phyloP scores from a whole-genome alignment of 1,140 invertebrate species.

The Aethina tumida region DNA sequence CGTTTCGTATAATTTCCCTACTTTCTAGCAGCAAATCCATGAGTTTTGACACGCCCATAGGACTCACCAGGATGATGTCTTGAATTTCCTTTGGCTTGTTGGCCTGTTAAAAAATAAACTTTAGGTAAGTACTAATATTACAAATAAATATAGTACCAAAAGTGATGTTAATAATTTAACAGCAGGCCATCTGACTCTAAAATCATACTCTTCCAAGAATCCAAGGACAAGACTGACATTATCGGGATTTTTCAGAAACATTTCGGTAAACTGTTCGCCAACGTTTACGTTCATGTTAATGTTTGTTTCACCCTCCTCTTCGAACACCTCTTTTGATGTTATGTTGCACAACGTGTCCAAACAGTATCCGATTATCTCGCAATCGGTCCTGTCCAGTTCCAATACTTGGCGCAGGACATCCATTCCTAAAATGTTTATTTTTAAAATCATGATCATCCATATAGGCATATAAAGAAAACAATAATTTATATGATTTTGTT shows the following conservation, averaged over 20 bases:
- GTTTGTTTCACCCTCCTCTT: slow-evolving; percentile 59
- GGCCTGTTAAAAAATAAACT: no score
- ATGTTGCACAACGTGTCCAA: slow-evolving; percentile 89
- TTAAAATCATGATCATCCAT: no score
- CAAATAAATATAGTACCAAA: no score
- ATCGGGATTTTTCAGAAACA: slow-evolving; percentile 88
- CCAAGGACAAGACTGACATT: slow-evolving; percentile 78
- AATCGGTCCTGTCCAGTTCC: slow-evolving; percentile 74
- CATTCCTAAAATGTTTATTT: no score
- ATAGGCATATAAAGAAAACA: no score
- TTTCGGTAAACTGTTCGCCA: slow-evolving; percentile 96
- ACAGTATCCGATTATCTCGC: slow-evolving; percentile 85
- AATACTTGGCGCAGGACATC: slow-evolving; percentile 72
- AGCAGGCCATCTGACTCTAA: slow-evolving; percentile 78
- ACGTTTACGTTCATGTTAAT: slow-evolving; percentile 39
- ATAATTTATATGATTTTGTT: no score
- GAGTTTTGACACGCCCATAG: slow-evolving; percentile 94
- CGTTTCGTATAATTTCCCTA: slow-evolving; percentile 93
- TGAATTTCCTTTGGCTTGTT: slow-evolving; percentile 88
- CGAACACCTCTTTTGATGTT: slow-evolving; percentile 72
- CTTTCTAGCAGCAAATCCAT: slow-evolving; percentile 93
- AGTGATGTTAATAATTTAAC: slow-evolving; percentile 77
- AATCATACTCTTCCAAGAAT: slow-evolving; percentile 93
- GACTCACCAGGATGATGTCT: slow-evolving; percentile 87
- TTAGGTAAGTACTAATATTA: no score